Conservation (phyloP, 2,797 vertebrate species). For the Phylloscopus collybita region DNA sequence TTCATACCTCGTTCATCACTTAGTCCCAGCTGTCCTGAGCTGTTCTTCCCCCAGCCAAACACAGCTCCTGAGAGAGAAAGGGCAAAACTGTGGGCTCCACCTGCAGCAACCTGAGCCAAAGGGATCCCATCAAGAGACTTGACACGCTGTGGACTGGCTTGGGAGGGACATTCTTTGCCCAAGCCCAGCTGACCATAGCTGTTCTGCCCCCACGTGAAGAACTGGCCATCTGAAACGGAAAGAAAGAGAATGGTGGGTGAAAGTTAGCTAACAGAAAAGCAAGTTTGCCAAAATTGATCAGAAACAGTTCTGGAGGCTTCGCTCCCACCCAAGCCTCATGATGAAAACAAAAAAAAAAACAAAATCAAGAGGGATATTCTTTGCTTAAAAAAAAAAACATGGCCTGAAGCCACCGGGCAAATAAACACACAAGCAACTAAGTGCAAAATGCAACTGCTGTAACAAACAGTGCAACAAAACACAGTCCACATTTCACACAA, state of each 20-base stretch:
- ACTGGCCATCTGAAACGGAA: conserved; percentile 81
- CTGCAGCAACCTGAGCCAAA: conserved; percentile 87
- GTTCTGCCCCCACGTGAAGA: conserved; percentile 91
- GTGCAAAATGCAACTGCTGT: background rate
- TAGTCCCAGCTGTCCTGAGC: conserved; percentile 88
- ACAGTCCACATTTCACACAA: background rate
- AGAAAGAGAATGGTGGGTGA: background rate
- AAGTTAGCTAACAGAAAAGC: background rate
- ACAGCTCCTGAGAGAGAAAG: conserved; percentile 89
- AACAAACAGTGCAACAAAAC: background rate
- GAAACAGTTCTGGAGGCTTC: background rate
- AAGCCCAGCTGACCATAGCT: conserved; percentile 86
- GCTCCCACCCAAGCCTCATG: background rate
- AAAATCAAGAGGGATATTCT: background rate
- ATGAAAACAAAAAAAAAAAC: background rate
- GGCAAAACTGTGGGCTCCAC: conserved; percentile 91
- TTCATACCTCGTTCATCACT: conserved; percentile 87
- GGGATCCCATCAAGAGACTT: conserved; percentile 89
- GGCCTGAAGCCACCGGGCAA: background rate
- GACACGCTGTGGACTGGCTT: conserved; percentile 82
- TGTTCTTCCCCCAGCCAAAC: conserved; percentile 91
- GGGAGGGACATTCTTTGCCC: conserved; percentile 83
- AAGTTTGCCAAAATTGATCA: background rate
- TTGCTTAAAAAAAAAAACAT: background rate
- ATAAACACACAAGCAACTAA: background rate